Percentiles rank a stretch among this genome's conserved stretches.
Evolutionary conservation across 2,113 vertebrate genomes (phyloP).

Genomic region (Sinocyclocheilus maitianheensis): DNA sequence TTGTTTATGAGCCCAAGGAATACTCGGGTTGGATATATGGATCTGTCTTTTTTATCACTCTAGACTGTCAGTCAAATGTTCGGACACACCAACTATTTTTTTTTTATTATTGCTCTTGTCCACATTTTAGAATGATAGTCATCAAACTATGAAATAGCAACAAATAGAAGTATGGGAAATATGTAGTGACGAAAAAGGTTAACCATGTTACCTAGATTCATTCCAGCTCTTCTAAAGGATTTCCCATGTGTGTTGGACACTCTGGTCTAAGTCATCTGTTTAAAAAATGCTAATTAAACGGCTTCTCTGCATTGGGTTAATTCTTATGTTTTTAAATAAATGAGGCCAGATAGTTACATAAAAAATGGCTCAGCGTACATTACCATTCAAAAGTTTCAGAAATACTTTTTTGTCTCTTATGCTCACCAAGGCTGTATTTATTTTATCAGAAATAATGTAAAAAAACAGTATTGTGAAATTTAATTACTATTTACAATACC

Average conservation of each 20-base stretch:
- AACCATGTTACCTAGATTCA: conserved; percentile 5
- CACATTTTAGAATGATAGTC: neutral
- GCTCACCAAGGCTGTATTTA: no score
- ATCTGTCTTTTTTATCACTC: neutral
- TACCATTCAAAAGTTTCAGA: no score
- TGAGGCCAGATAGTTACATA: no score
- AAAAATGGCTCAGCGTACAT: no score
- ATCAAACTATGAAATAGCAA: neutral
- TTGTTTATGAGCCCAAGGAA: conserved; percentile 7
- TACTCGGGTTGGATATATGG: neutral
- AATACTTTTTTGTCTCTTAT: no score
- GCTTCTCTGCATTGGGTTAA: no score
- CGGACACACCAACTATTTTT: neutral
- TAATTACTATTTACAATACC: no score
- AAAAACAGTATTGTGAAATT: no score
- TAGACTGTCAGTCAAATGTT: neutral
- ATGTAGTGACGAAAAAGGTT: neutral
- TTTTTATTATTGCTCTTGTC: neutral
- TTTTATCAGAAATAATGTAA: no score
- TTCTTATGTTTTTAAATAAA: no score
- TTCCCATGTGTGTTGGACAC: neutral
- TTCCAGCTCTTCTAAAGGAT: neutral
- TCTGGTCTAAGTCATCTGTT: no score
- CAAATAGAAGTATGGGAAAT: neutral
- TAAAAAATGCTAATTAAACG: no score